Evolutionary conservation across 2,113 vertebrate species (phyloP).

Genomic region (Columba livia): DNA sequence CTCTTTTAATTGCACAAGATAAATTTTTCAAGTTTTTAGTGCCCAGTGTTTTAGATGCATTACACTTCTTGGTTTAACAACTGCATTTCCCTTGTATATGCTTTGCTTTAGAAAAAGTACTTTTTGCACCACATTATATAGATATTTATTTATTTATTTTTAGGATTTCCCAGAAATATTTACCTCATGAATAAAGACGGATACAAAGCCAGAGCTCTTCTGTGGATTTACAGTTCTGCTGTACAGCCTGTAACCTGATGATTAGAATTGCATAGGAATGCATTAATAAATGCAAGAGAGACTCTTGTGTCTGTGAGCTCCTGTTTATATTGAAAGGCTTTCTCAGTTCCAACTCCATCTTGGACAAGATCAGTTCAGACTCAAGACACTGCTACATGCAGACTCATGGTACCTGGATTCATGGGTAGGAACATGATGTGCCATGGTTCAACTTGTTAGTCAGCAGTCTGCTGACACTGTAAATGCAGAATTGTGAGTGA

Average conservation of each 20-base stretch:
- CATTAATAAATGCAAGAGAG: neutral
- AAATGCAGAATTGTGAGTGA: neutral
- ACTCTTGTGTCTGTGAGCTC: neutral
- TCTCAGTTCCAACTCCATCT: neutral
- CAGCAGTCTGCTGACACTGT: neutral
- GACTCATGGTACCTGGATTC: neutral
- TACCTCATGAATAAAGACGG: neutral
- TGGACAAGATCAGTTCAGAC: accelerated
- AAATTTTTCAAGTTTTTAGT: neutral
- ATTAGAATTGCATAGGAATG: neutral
- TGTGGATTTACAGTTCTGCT: neutral
- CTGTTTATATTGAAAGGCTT: neutral
- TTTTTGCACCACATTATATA: neutral
- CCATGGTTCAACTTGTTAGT: neutral
- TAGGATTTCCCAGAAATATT: neutral
- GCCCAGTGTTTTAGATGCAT: neutral
- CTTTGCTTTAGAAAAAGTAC: neutral
- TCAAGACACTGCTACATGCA: neutral
- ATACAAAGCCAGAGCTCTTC: neutral
- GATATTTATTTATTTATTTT: neutral
- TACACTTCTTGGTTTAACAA: neutral
- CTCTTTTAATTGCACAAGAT: neutral
- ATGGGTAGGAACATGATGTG: neutral
- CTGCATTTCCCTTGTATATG: neutral
- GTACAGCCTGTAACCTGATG: neutral